A percentile compares a stretch with the other conserved stretches of the same genome.
Evolutionary conservation across 2,797 vertebrate species (phyloP).

Genomic region (Mus caroli): DNA sequence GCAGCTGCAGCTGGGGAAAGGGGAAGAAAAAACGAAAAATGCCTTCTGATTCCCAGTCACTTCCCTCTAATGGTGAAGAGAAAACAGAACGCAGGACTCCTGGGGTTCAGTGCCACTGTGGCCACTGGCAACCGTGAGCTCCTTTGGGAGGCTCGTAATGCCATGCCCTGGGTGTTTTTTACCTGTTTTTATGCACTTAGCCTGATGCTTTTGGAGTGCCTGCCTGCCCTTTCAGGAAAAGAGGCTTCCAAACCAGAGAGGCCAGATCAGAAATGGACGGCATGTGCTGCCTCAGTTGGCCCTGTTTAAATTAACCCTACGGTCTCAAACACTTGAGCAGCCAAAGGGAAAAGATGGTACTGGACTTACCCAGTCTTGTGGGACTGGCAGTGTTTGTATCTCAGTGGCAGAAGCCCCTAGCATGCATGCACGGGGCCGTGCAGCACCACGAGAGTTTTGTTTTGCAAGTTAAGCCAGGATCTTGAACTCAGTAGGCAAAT

Average conservation of each 20-base stretch:
- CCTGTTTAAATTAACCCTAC: not conserved
- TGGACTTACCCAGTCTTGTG: not conserved
- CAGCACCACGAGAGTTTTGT: not conserved
- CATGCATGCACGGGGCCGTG: not conserved
- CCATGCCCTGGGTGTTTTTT: too few relatives aligned
- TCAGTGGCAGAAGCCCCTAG: not conserved
- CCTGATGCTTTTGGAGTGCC: not conserved
- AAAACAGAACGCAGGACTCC: not conserved
- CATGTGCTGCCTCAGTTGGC: not conserved
- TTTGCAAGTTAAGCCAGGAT: not conserved
- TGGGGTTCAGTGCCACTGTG: not conserved
- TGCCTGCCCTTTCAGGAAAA: not conserved
- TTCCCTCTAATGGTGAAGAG: not conserved
- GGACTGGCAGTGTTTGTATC: too few relatives aligned
- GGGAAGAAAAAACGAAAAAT: not conserved
- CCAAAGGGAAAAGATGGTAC: not conserved
- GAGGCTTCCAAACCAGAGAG: not conserved
- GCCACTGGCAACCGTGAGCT: not conserved
- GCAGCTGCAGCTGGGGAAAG: not conserved
- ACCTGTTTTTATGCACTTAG: not conserved
- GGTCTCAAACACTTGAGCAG: conserved; percentile 2
- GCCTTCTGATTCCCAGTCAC: not conserved
- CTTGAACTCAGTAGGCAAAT: not conserved
- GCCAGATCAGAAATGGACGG: not conserved
- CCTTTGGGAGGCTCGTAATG: not conserved